phyloP scores from a whole-genome alignment of 2,113 vertebrate species.

The Nipponia nippon region DNA sequence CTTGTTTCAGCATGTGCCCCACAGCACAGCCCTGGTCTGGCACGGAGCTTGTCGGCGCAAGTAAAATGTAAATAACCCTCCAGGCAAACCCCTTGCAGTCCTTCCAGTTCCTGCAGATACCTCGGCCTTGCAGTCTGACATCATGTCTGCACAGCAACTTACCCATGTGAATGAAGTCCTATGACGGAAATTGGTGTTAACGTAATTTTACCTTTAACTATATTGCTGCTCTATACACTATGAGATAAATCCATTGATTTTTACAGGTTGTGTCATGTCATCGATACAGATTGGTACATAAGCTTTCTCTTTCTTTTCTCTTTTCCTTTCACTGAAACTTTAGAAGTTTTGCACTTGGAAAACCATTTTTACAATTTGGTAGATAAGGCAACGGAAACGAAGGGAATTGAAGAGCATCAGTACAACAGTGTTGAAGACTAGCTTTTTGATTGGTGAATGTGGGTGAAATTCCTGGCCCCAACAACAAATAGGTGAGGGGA shows the following conservation, averaged over 20 bases:
- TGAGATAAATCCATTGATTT: not conserved
- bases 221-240: rapidly evolving
- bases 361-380: not conserved
- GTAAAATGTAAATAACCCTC: not conserved
- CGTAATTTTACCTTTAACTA: not conserved
- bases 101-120: not conserved
- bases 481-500: not conserved
- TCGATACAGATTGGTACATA: not conserved
- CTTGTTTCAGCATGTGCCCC: not conserved
- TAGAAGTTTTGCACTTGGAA: not conserved
- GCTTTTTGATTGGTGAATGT: not conserved
- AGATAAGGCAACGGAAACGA: rapidly evolving
- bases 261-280: not conserved
- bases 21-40: not conserved
- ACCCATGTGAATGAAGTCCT: rapidly evolving
- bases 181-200: rapidly evolving
- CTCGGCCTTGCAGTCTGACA: not conserved
- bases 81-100: not conserved
- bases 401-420: not conserved
- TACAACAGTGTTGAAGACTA: rapidly evolving
- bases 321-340: not conserved
- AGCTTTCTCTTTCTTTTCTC: not conserved
- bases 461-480: not conserved
- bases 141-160: not conserved
- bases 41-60: not conserved